Evolutionary conservation across 2,113 vertebrate genomes (phyloP).

Genomic region (Engraulis encrasicolus): DNA sequence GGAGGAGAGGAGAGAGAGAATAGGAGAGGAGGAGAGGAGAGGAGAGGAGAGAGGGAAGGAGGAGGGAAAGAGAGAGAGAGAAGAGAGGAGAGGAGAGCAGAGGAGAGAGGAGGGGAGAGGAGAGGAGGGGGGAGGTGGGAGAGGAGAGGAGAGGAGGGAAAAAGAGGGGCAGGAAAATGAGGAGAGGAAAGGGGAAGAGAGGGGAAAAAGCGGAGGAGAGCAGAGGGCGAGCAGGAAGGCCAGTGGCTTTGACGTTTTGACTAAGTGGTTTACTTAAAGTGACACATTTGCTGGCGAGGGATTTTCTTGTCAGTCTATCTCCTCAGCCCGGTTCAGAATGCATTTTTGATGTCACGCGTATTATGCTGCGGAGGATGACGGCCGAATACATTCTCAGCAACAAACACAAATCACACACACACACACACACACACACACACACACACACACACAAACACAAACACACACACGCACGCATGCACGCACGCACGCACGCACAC

Average conservation of each 20-base stretch:
- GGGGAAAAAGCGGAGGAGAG: neutral
- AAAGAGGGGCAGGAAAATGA: too few relatives aligned
- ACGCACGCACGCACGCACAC: too few relatives aligned
- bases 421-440: neutral
- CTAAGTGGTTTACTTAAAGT: conserved; percentile 17
- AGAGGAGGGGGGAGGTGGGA: too few relatives aligned
- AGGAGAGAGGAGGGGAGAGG: too few relatives aligned
- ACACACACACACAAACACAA: neutral
- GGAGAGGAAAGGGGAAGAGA: too few relatives aligned
- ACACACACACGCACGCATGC: too few relatives aligned
- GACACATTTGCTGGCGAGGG: conserved; percentile 19
- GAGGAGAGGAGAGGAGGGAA: too few relatives aligned
- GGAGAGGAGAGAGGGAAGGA: too few relatives aligned
- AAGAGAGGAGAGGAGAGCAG: too few relatives aligned
- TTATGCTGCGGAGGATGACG: neutral
- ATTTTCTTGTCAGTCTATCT: neutral
- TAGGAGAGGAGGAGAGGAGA: too few relatives aligned
- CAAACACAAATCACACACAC: neutral
- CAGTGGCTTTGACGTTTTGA: conserved; percentile 5
- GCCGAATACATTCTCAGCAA: neutral
- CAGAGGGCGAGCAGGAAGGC: neutral
- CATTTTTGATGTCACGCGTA: neutral
- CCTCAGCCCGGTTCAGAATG: conserved; percentile 1
- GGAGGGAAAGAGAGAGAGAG: too few relatives aligned
- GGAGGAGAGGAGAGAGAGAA: too few relatives aligned